phyloP scores from a whole-genome alignment of 2,888 invertebrate species.

The Harpagoxenus sublaevis region DNA sequence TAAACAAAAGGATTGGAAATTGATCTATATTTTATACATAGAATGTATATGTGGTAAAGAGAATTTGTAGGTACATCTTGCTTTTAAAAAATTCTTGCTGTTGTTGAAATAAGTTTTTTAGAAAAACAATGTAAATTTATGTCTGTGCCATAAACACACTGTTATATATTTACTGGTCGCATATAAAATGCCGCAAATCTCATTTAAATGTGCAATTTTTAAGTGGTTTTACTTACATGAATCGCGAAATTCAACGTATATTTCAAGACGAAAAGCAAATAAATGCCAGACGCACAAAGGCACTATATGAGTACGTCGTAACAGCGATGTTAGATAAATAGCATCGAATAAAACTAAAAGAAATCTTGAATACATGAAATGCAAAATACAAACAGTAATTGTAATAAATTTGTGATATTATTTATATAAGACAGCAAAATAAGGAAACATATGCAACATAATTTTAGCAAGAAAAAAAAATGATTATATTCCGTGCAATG shows the following conservation, averaged over 20 bases:
- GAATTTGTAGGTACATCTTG: background rate
- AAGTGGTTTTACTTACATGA: background rate
- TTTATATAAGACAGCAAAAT: background rate
- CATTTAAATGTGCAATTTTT: slow-evolving; percentile 14
- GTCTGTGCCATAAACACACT: background rate
- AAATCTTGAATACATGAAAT: background rate
- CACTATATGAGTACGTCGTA: slow-evolving; percentile 59
- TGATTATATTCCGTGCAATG: background rate
- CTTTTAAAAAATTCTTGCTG: background rate
- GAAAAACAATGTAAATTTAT: background rate
- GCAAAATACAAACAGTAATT: background rate
- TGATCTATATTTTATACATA: background rate
- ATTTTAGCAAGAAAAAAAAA: background rate
- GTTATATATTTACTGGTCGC: background rate
- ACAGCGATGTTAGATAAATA: slow-evolving; percentile 17
- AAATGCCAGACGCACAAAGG: slow-evolving; percentile 30
- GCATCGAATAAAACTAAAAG: background rate
- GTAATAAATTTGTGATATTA: background rate
- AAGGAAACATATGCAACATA: background rate
- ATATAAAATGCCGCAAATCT: background rate
- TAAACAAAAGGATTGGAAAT: background rate
- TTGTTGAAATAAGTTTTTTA: background rate
- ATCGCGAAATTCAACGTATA: background rate
- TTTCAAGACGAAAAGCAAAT: slow-evolving; percentile 20
- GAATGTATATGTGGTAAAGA: no score